Conservation (phyloP, 1,140 invertebrate genomes). For the Drosophila asahinai region DNA sequence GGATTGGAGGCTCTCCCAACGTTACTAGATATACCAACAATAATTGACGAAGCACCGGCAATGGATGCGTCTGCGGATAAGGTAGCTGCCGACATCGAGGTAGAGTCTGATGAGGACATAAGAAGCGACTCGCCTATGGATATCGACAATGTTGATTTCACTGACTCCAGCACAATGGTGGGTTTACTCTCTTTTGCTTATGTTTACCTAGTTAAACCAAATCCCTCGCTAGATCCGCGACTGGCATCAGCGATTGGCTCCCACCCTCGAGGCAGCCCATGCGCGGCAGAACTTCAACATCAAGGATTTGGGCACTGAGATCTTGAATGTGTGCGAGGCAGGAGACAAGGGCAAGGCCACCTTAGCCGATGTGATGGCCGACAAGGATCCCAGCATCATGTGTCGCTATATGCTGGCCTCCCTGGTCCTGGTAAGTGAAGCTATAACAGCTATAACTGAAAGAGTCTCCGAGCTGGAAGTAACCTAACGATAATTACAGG, state of each 20-base stretch:
- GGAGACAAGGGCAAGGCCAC: constrained; percentile 36
- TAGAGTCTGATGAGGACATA: not conserved
- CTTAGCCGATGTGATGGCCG: constrained; percentile 58
- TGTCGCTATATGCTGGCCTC: constrained; percentile 76
- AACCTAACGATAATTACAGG: constrained; percentile 11
- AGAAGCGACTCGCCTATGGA: not conserved
- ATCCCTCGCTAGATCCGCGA: constrained; percentile 52
- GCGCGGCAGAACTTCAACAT: constrained; percentile 79
- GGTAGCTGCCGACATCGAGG: too few species aligned
- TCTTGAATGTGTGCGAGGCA: constrained; percentile 59
- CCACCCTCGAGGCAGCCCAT: constrained; percentile 67
- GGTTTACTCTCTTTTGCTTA: not conserved
- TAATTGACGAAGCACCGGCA: constrained; percentile 17
- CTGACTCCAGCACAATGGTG: constrained; percentile 16
- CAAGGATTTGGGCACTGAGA: constrained; percentile 66
- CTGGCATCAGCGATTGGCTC: constrained; percentile 73
- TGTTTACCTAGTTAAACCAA: not conserved
- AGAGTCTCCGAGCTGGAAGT: not conserved
- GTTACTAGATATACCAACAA: not conserved
- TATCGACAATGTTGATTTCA: not conserved
- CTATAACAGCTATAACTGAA: not conserved
- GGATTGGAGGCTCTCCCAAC: too few species aligned
- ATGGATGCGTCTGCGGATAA: not conserved
- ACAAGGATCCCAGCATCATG: constrained; percentile 60
- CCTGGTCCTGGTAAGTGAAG: constrained; percentile 62